These are phyloP conservation scores for Papilio machaon DNA, from an alignment of 1,140 invertebrate genomes.

Conservation along the genomic window DNA sequence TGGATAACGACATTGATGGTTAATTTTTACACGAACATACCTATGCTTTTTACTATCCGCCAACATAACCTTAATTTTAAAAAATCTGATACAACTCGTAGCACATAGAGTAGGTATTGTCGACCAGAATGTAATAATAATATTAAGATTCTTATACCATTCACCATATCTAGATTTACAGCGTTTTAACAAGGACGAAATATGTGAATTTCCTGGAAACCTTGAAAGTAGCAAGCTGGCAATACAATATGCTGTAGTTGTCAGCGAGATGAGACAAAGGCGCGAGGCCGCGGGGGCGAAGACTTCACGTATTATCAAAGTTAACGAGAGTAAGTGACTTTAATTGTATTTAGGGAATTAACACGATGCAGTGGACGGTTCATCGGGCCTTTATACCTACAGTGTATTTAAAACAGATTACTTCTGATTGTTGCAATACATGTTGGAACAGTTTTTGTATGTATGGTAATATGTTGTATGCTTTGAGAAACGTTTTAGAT, in stretches of 20 bases:
- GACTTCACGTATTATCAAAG: conserved; percentile 70
- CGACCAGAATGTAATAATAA: background rate
- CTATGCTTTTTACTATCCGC: background rate
- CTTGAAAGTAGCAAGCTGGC: conserved; percentile 35
- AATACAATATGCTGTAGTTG: conserved; percentile 41
- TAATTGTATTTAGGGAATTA: conserved; percentile 78
- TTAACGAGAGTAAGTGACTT: conserved; percentile 78
- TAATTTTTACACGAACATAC: background rate
- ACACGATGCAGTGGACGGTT: conserved; percentile 51
- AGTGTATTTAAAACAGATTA: conserved; percentile 26
- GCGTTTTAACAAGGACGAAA: background rate
- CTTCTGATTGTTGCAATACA: conserved; percentile 5
- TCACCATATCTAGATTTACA: background rate
- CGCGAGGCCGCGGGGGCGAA: conserved; percentile 60
- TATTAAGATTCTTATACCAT: background rate
- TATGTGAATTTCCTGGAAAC: conserved; percentile 4
- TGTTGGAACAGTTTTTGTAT: background rate
- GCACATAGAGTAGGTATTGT: background rate
- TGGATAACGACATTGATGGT: background rate
- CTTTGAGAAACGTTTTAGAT: background rate
- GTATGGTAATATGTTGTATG: background rate
- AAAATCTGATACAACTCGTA: background rate
- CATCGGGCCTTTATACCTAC: conserved; percentile 11
- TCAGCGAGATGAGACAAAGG: conserved; percentile 59
- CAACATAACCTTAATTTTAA: background rate